A percentile compares a stretch with the other conserved stretches of the same genome.
Conservation (phyloP, 2,888 invertebrate genomes). For the Chesias legatella region DNA sequence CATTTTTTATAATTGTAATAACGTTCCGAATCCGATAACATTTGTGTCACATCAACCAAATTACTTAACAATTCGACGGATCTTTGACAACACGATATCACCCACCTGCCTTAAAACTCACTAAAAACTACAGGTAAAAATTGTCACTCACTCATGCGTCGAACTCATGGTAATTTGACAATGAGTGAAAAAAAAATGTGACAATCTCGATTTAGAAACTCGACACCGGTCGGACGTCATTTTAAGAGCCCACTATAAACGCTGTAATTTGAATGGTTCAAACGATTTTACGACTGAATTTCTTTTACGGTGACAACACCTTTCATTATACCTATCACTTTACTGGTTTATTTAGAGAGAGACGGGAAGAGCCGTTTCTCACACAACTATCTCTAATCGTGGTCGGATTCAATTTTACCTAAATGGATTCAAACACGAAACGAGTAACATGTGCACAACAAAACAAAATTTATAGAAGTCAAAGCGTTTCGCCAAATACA, state of each 20-base stretch:
- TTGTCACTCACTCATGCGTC: conserved; percentile 5
- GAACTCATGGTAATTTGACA: conserved; percentile 11
- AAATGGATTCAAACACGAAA: conserved; percentile 24
- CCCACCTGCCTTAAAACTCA: conserved; percentile 1
- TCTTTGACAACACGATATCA: too few species aligned
- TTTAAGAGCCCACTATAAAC: conserved; percentile 14
- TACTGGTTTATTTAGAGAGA: conserved; percentile 3
- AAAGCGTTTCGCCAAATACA: conserved; percentile 67
- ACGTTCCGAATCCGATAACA: too few species aligned
- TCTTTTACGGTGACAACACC: conserved; percentile 11
- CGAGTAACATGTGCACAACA: conserved; percentile 61
- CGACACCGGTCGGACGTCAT: conserved; percentile 14
- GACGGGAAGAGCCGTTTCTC: conserved; percentile 1
- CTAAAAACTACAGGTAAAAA: conserved; percentile 1
- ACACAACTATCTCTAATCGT: conserved; percentile 32
- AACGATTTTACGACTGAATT: conserved; percentile 20
- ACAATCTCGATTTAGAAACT: conserved; percentile 14
- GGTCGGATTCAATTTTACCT: conserved; percentile 41
- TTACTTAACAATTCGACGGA: too few species aligned
- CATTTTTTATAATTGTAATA: too few species aligned
- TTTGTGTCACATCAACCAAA: too few species aligned
- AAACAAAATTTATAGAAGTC: conserved; percentile 61
- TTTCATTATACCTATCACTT: conserved; percentile 6
- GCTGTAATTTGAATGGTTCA: conserved; percentile 12
- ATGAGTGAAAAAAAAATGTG: conserved; percentile 12